Percentiles rank a stretch among this genome's conserved stretches.
Evolutionary conservation across 2,797 vertebrate species (phyloP).

Genomic region (Sebastiscus tertius): DNA sequence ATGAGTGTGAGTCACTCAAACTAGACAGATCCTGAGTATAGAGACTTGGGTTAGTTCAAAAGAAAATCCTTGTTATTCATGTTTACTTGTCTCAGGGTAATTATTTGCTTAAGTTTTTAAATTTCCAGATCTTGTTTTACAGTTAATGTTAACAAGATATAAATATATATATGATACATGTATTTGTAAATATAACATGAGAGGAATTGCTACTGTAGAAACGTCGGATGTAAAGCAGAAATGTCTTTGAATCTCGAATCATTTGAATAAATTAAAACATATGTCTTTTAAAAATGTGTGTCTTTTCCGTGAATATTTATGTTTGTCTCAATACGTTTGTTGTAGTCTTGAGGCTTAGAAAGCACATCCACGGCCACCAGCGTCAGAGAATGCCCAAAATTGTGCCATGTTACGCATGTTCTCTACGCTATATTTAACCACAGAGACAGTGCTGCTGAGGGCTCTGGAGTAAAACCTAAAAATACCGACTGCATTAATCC

Average conservation of each 20-base stretch:
- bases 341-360: background rate
- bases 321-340: background rate
- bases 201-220: constrained; percentile 55
- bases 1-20: constrained; percentile 47
- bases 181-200: constrained; percentile 72
- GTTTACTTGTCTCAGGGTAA: constrained; percentile 67
- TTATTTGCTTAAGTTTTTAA: constrained; percentile 55
- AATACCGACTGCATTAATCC: constrained; percentile 59
- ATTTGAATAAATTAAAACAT: constrained; percentile 75
- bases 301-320: constrained; percentile 13
- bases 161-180: constrained; percentile 36
- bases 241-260: constrained; percentile 54
- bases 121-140: constrained; percentile 62
- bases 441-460: constrained; percentile 30
- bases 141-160: constrained; percentile 50
- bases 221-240: constrained; percentile 58
- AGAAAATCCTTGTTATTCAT: constrained; percentile 40
- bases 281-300: constrained; percentile 73
- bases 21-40: constrained; percentile 35
- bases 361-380: background rate
- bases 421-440: constrained; percentile 38
- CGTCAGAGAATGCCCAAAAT: background rate
- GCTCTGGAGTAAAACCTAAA: constrained; percentile 68
- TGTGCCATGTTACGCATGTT: constrained; percentile 3
- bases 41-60: constrained; percentile 43